These are phyloP conservation scores for Hoplostethus atlanticus DNA, from an alignment of 2,797 vertebrate species.

Conservation along the genomic window DNA sequence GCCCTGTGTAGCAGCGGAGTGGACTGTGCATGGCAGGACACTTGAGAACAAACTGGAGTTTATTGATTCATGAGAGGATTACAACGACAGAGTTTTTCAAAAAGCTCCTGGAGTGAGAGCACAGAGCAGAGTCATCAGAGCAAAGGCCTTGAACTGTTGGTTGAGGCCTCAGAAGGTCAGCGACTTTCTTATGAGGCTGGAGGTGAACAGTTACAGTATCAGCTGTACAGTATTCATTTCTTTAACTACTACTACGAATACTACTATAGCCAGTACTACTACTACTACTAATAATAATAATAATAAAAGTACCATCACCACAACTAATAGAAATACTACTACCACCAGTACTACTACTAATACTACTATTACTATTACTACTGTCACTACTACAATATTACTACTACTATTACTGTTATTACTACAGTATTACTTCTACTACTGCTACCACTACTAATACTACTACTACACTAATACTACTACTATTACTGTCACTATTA, in stretches of 20 bases:
- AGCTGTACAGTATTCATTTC: conserved; percentile 1
- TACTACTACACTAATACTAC: too few species aligned
- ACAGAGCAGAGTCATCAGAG: not conserved
- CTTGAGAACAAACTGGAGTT: not conserved
- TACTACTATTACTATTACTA: too few species aligned
- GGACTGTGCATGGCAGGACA: not conserved
- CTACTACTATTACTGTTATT: too few species aligned
- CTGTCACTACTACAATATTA: too few species aligned
- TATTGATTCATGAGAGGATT: conserved; percentile 10
- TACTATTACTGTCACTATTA: too few species aligned
- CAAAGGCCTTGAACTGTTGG: not conserved
- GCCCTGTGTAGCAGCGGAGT: not conserved
- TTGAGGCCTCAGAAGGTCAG: not conserved
- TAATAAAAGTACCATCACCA: too few species aligned
- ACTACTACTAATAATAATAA: too few species aligned
- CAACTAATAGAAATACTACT: too few species aligned
- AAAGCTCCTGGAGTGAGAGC: not conserved
- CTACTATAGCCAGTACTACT: too few species aligned
- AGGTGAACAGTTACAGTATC: not conserved
- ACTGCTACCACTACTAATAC: too few species aligned
- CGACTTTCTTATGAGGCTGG: not conserved
- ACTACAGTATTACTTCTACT: too few species aligned
- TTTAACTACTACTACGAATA: not conserved
- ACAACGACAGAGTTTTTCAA: not conserved
- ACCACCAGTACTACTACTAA: too few species aligned